Evolutionary conservation across 1,140 invertebrate genomes (phyloP).

Genomic region (Cherax quadricarinatus): DNA sequence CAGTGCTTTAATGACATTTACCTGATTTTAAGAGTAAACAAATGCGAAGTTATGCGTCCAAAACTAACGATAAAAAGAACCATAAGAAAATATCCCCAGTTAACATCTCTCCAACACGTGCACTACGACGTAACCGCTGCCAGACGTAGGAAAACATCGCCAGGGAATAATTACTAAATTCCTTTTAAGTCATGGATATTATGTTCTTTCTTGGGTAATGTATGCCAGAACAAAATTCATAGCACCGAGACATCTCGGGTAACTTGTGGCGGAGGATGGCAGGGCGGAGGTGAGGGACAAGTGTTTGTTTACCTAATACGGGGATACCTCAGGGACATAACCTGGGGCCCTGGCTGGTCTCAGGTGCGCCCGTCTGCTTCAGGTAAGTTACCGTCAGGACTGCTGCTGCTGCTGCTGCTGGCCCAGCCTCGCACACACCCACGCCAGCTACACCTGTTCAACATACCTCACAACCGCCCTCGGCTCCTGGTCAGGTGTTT

Average conservation of each 20-base stretch:
- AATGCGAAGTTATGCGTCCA: not conserved
- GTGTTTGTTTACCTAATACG: slow-evolving; percentile 57
- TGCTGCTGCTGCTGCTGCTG: not conserved
- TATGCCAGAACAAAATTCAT: not conserved
- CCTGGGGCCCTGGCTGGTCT: slow-evolving; percentile 26
- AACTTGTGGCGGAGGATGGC: no score
- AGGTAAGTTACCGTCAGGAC: slow-evolving; percentile 49
- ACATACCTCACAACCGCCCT: not conserved
- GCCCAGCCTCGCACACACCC: not conserved
- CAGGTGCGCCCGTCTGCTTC: slow-evolving; percentile 41
- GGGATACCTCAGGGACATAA: slow-evolving; percentile 49
- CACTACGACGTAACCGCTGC: slow-evolving; percentile 30
- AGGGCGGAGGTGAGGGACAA: not conserved
- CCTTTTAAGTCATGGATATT: not conserved
- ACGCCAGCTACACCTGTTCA: not conserved
- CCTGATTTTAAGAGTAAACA: not conserved
- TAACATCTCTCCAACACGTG: slow-evolving; percentile 35
- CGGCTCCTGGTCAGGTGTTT: not conserved
- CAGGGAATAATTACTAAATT: slow-evolving; percentile 21
- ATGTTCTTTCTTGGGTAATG: not conserved
- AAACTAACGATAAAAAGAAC: not conserved
- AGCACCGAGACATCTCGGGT: not conserved
- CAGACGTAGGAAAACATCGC: slow-evolving; percentile 36
- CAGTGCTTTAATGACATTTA: not conserved
- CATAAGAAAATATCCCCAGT: not conserved